phyloP scores from a whole-genome alignment of 2,797 vertebrate genomes.

The Pogonophryne albipinna region DNA sequence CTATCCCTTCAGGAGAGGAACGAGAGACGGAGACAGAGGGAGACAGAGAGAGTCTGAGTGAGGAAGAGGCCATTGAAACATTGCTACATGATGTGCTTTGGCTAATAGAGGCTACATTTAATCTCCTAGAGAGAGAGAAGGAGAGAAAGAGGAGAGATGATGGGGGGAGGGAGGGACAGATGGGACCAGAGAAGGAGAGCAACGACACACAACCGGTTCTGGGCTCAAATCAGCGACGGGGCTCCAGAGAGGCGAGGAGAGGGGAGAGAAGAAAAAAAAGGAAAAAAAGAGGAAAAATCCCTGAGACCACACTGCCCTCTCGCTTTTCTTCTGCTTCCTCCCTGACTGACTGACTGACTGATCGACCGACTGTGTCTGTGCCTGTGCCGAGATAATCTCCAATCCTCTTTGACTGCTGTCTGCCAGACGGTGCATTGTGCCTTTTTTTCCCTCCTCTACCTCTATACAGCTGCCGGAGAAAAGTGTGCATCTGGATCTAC shows the following conservation, averaged over 20 bases:
- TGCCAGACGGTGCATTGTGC: conserved; percentile 55
- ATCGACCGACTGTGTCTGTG: conserved; percentile 65
- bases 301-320: conserved; percentile 91
- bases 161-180: conserved; percentile 72
- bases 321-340: conserved; percentile 80
- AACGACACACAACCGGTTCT: conserved; percentile 87
- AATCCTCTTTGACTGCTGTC: conserved; percentile 69
- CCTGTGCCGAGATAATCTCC: conserved; percentile 70
- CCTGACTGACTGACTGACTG: conserved; percentile 48
- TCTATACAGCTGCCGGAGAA: conserved; percentile 53
- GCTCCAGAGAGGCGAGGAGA: conserved; percentile 65
- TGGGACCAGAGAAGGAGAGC: conserved; percentile 83
- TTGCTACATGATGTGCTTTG: conserved; percentile 93
- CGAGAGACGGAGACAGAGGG: conserved; percentile 32
- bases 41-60: conserved; percentile 45
- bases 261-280: conserved; percentile 43
- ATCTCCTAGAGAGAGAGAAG: conserved; percentile 85
- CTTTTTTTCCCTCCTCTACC: conserved; percentile 25
- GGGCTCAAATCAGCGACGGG: conserved; percentile 92
- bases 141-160: conserved; percentile 83
- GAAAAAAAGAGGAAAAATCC: conserved; percentile 72
- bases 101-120: conserved; percentile 97
- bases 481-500: conserved; percentile 60
- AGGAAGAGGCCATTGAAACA: conserved; percentile 85
- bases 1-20: conserved; percentile 54